Evolutionary conservation across 2,888 invertebrate species (phyloP).

Genomic region (Chrysolina oricalcia): DNA sequence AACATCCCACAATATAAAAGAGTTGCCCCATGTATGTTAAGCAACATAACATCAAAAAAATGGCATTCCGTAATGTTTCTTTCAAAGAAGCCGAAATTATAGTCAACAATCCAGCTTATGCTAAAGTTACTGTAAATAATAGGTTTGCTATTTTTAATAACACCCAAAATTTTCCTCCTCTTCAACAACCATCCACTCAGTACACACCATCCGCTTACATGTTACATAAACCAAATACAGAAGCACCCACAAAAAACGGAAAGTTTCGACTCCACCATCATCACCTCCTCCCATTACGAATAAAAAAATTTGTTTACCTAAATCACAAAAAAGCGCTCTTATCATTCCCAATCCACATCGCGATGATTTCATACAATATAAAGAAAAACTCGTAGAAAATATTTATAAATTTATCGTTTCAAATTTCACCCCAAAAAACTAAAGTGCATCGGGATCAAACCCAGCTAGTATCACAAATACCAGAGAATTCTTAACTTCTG

Average conservation of each 20-base stretch:
- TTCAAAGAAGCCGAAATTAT: neutral
- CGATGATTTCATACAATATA: constrained; percentile 3
- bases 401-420: constrained; percentile 21
- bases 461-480: neutral
- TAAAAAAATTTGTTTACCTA: neutral
- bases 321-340: neutral
- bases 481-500: constrained; percentile 14
- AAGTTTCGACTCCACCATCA: constrained; percentile 1
- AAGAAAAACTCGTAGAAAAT: neutral
- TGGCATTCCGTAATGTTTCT: neutral
- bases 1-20: constrained; percentile 20
- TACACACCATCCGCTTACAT: constrained; percentile 13
- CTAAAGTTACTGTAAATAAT: constrained; percentile 14
- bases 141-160: constrained; percentile 21
- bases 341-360: constrained; percentile 27
- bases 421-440: constrained; percentile 21
- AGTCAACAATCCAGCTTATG: constrained; percentile 12
- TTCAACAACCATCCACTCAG: constrained; percentile 13
- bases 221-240: constrained; percentile 18
- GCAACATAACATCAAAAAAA: constrained; percentile 24
- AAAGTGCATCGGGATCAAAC: neutral
- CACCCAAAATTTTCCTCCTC: constrained; percentile 12
- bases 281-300: constrained; percentile 6
- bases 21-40: constrained; percentile 18
- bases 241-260: constrained; percentile 14